Evolutionary conservation across 2,888 invertebrate species (phyloP).

Genomic region (Mechanitis messenoides): DNA sequence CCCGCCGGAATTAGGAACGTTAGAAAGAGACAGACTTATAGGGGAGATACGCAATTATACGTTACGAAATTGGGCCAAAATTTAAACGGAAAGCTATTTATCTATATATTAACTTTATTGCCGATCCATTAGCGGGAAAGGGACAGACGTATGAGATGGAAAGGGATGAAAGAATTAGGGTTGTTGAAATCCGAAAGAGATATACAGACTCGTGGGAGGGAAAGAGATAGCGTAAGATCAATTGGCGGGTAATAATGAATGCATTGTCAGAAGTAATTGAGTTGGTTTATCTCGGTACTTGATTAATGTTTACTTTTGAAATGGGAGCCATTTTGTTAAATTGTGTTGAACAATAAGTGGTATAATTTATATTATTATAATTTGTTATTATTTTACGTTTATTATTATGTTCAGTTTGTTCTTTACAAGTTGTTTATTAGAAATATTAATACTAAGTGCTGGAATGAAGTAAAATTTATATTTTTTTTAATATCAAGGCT

Average conservation of each 20-base stretch:
- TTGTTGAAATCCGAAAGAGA: slow-evolving; percentile 30
- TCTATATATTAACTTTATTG: slow-evolving; percentile 75
- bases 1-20: slow-evolving; percentile 27
- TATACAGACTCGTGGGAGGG: slow-evolving; percentile 1
- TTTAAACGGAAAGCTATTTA: slow-evolving; percentile 73
- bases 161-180: slow-evolving; percentile 49
- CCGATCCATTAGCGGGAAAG: slow-evolving; percentile 65
- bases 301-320: slow-evolving; percentile 56
- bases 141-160: slow-evolving; percentile 32
- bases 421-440: too few relatives aligned
- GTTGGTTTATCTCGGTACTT: slow-evolving; percentile 40
- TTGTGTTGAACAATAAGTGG: slow-evolving; percentile 17
- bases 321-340: slow-evolving; percentile 42
- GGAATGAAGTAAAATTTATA: too few relatives aligned
- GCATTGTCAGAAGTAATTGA: slow-evolving; percentile 55
- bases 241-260: slow-evolving; percentile 51
- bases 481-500: too few relatives aligned
- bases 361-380: slow-evolving; percentile 1
- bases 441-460: too few relatives aligned
- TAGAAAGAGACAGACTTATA: slow-evolving; percentile 43
- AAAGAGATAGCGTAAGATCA: slow-evolving; percentile 41
- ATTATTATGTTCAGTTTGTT: neutral
- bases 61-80: slow-evolving; percentile 70
- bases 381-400: neutral
- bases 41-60: slow-evolving; percentile 71